Conservation (phyloP, 2,113 vertebrate genomes). For the Scolopax mira region DNA sequence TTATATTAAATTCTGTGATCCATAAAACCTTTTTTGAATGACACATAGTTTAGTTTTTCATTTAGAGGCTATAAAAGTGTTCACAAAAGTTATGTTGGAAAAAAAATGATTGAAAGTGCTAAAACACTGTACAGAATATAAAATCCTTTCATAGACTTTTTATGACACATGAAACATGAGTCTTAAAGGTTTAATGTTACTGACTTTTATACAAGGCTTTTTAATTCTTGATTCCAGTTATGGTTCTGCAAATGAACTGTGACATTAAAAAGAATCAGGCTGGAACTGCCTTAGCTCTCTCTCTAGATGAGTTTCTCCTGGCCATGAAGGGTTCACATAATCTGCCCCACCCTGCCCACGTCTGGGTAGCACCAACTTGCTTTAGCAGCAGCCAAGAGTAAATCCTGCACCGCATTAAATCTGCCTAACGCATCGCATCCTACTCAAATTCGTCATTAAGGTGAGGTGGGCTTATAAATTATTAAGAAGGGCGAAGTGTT, state of each 20-base stretch:
- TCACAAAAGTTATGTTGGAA: constrained; percentile 85
- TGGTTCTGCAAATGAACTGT: constrained; percentile 87
- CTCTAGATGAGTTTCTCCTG: constrained; percentile 74
- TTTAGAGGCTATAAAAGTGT: constrained; percentile 88
- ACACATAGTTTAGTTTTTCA: constrained; percentile 88
- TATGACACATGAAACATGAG: constrained; percentile 87
- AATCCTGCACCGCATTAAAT: constrained; percentile 59
- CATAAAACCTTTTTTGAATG: constrained; percentile 85
- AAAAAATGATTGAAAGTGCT: constrained; percentile 86
- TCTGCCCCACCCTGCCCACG: constrained; percentile 58
- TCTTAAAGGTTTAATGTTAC: constrained; percentile 88
- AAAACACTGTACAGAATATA: constrained; percentile 87
- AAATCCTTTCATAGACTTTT: constrained; percentile 87
- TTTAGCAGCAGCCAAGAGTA: constrained; percentile 43
- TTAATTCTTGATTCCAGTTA: constrained; percentile 87
- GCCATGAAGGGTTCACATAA: constrained; percentile 66
- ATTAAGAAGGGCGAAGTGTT: constrained; percentile 61
- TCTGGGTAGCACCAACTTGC: constrained; percentile 59
- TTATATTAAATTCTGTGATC: constrained; percentile 85
- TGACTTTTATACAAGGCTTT: constrained; percentile 86
- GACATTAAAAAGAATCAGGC: constrained; percentile 85
- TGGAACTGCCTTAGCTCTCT: constrained; percentile 75
- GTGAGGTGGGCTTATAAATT: constrained; percentile 54
- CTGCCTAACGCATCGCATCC: constrained; percentile 54
- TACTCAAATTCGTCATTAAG: constrained; percentile 60